These are phyloP conservation scores for Hirtodrosophila duncani DNA, from an alignment of 2,888 invertebrate species.

Conservation along the genomic window DNA sequence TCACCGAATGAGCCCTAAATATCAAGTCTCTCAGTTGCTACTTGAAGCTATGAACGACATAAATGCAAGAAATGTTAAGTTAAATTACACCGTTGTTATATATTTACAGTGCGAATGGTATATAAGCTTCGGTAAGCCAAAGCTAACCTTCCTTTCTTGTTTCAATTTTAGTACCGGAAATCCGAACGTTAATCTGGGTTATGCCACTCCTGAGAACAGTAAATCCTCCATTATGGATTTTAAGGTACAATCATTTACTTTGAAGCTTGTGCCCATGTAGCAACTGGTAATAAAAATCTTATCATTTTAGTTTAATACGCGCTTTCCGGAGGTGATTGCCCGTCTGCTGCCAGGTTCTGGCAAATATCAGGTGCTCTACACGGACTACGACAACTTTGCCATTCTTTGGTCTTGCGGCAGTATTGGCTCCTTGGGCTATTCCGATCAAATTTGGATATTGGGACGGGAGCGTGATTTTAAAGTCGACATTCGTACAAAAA, in stretches of 20 bases:
- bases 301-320: conserved; percentile 79
- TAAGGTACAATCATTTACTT: conserved; percentile 61
- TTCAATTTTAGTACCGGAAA: conserved; percentile 80
- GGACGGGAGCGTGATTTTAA: conserved; percentile 83
- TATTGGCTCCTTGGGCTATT: conserved; percentile 79
- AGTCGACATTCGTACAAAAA: conserved; percentile 82
- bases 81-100: too few relatives aligned
- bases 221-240: conserved; percentile 80
- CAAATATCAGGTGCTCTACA: conserved; percentile 84
- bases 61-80: too few relatives aligned
- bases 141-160: too few relatives aligned
- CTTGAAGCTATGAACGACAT: too few relatives aligned
- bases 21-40: too few relatives aligned
- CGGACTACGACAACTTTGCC: conserved; percentile 86
- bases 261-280: not conserved
- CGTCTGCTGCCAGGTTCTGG: conserved; percentile 86
- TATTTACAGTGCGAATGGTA: too few relatives aligned
- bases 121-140: too few relatives aligned
- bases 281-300: not conserved
- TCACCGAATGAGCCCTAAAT: too few relatives aligned
- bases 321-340: conserved; percentile 83
- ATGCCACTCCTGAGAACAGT: conserved; percentile 81
- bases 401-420: conserved; percentile 87
- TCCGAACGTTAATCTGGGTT: conserved; percentile 81
- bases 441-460: conserved; percentile 87